Conservation (phyloP, 2,113 vertebrate species). For the Mellivora capensis region DNA sequence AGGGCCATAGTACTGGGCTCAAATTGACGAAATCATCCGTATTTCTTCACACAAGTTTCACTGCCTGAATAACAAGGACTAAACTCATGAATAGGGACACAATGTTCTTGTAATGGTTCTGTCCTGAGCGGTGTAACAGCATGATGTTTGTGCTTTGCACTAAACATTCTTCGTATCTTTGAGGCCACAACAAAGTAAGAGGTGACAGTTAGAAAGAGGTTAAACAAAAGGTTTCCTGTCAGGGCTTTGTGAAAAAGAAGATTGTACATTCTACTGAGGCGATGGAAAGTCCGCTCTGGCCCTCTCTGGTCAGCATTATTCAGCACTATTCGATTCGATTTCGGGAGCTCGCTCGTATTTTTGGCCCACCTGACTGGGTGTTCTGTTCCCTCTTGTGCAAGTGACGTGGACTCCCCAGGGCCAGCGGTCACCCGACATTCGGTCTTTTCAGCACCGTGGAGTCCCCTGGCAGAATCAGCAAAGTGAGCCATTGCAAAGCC, state of each 20-base stretch:
- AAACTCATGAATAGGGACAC: not conserved
- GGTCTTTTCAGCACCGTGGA: conserved; percentile 59
- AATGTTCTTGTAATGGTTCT: not conserved
- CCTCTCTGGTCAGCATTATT: conserved; percentile 61
- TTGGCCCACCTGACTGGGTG: conserved; percentile 74
- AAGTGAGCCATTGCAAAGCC: conserved; percentile 62
- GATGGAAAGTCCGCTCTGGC: not conserved
- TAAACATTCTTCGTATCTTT: conserved; percentile 17
- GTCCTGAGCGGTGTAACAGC: conserved; percentile 31
- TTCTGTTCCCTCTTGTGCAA: conserved; percentile 58
- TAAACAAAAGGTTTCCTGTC: conserved; percentile 60
- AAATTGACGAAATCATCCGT: not conserved
- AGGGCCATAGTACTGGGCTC: not conserved
- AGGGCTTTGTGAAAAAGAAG: conserved; percentile 19
- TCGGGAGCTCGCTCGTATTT: not conserved
- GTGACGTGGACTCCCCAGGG: conserved; percentile 59
- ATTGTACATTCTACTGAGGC: not conserved
- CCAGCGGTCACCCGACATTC: conserved; percentile 62
- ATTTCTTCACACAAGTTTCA: conserved; percentile 4
- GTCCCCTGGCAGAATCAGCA: conserved; percentile 48
- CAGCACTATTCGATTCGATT: conserved; percentile 24
- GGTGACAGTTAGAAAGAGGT: conserved; percentile 56
- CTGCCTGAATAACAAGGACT: not conserved
- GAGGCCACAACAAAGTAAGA: conserved; percentile 53
- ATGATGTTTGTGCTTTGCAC: conserved; percentile 40